phyloP scores from a whole-genome alignment of 2,797 vertebrate species.

The Erethizon dorsatum region DNA sequence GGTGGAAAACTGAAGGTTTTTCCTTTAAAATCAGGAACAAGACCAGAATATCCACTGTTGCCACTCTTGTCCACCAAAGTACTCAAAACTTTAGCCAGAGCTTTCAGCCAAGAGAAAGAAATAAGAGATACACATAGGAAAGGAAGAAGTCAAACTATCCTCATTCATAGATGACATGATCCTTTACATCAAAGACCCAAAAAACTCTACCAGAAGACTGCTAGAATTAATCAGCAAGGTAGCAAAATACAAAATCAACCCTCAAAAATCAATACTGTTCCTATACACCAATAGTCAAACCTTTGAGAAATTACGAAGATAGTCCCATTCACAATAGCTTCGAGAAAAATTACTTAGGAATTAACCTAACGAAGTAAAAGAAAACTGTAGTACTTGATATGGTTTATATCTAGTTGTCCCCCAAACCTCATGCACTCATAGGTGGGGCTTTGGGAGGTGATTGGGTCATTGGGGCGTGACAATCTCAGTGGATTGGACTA shows the following conservation, averaged over 20 bases:
- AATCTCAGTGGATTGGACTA: background rate
- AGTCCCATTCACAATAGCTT: background rate
- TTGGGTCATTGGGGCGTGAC: background rate
- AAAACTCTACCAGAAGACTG: background rate
- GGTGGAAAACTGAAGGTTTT: background rate
- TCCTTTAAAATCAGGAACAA: background rate
- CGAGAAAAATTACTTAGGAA: background rate
- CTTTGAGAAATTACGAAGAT: background rate
- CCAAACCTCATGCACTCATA: background rate
- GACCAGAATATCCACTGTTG: background rate
- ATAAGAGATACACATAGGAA: background rate
- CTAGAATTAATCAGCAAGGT: background rate
- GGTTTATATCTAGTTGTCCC: background rate
- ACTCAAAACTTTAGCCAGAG: background rate
- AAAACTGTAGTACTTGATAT: background rate
- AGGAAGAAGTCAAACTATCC: background rate
- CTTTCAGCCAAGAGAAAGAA: background rate
- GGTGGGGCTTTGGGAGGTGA: background rate
- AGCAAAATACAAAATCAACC: background rate
- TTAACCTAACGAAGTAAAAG: background rate
- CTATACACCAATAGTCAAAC: background rate
- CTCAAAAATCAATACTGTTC: background rate
- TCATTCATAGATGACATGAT: background rate
- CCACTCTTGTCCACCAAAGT: background rate
- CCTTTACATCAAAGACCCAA: background rate